Evolutionary conservation across 2,797 vertebrate genomes (phyloP), one percentile per base, ranked within the genome.

Genomic region (Ceryle rudis): DNA sequence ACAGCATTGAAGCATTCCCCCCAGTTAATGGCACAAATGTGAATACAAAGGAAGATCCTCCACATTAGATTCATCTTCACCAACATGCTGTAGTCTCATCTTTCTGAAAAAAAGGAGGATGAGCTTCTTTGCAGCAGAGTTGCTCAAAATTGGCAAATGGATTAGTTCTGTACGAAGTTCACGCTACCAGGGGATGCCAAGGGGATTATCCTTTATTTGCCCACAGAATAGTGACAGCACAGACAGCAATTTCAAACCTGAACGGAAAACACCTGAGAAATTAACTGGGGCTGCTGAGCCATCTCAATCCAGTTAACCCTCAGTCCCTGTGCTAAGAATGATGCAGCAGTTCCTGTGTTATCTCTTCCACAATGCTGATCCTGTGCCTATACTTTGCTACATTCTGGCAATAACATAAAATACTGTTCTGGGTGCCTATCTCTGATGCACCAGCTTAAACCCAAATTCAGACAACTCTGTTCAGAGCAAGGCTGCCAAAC

Each of bases 261-360:
- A 69, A 44, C 0, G 1, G 77, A 65, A 79, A 86, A 82, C 71
- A 90, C 78, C 52, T 58, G 71, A 94, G 71, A 82, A 92, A 86
- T 86, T 66, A 80, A 55, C 66, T 35, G 54, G 66, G 51, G 22
- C 49, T 39, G 64, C 89, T 89, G 4, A 65, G 33, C 31, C 26
- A 41, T 23, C 57, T 69, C 21, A 2, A 49, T 29, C 62, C 55
- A 62, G 25, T 35, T 73, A 73, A 17, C 13, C 20, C 72, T 67
- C 49, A 57, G 72, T 29, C 21, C 28, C 47, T 2, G 4, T 7
- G 66, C 77, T 26, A 64, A 84, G 77, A 86, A 73, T 25, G 87
- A 79, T 5, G 78, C 88, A 80, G 93, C 90, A 86, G 66, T 29
- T 90, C 71, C 55, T 47, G 80, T 75, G 90, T 95, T 90, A 81